Evolutionary conservation across 1,140 invertebrate species (phyloP).

Genomic region (Elysia chlorotica): DNA sequence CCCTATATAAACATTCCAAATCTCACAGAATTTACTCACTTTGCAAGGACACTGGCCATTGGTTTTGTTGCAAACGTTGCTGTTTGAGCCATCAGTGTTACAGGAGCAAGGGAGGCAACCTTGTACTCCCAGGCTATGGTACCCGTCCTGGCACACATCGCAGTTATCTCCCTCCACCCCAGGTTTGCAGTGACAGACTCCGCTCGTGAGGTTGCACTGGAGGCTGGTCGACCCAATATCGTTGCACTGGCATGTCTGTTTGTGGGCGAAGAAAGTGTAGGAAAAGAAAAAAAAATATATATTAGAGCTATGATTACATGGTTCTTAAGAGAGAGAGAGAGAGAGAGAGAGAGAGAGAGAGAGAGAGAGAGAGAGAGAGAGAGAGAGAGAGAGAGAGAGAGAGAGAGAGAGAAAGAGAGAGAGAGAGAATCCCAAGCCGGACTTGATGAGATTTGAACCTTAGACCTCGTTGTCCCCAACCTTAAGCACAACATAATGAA

Average conservation of each 20-base stretch:
- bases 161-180: constrained; percentile 26
- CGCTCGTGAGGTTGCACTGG: constrained; percentile 24
- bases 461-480: too few species aligned
- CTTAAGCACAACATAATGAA: too few species aligned
- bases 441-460: too few species aligned
- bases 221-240: constrained; percentile 11
- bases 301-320: too few species aligned
- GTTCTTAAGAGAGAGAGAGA: neutral
- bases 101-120: constrained; percentile 27
- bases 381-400: neutral
- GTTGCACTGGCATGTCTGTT: constrained; percentile 26
- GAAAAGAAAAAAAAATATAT: too few species aligned
- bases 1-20: too few species aligned
- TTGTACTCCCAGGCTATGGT: neutral
- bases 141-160: constrained; percentile 17
- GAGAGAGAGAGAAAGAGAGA: neutral
- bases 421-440: too few species aligned
- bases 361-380: neutral
- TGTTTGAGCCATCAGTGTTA: constrained; percentile 10
- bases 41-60: constrained; percentile 28
- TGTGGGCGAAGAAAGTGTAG: too few species aligned
- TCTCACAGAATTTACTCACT: too few species aligned
- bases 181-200: constrained; percentile 24
- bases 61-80: constrained; percentile 23
- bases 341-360: neutral